Evolutionary conservation across 2,888 invertebrate species (phyloP).

Genomic region (Cylindroiulus punctatus): DNA sequence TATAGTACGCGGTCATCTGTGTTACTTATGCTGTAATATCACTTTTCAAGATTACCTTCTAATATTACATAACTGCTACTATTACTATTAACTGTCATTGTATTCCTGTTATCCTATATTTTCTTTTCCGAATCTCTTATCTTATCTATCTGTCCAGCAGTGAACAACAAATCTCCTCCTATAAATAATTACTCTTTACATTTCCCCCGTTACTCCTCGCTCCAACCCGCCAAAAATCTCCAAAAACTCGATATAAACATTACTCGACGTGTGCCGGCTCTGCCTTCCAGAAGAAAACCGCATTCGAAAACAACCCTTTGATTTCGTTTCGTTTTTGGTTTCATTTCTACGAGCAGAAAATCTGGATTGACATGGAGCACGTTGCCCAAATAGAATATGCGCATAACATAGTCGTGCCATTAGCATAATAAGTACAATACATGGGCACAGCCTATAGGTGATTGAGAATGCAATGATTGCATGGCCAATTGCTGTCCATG

Average conservation of each 20-base stretch:
- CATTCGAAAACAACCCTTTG: background rate
- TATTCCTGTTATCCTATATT: slow-evolving; percentile 51
- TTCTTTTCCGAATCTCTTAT: slow-evolving; percentile 50
- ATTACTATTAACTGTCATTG: slow-evolving; percentile 52
- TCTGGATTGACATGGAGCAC: background rate
- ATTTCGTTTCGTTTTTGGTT: background rate
- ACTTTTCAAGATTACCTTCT: slow-evolving; percentile 53
- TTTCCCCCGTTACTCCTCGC: slow-evolving; percentile 41
- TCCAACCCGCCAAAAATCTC: slow-evolving; percentile 2
- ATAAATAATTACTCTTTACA: slow-evolving; percentile 46
- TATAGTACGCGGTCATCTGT: slow-evolving; percentile 52
- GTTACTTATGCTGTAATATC: slow-evolving; percentile 54
- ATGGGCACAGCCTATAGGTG: background rate
- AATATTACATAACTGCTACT: slow-evolving; percentile 52
- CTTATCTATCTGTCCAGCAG: slow-evolving; percentile 48
- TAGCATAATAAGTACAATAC: background rate
- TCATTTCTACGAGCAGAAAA: background rate
- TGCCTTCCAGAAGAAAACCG: slow-evolving; percentile 46
- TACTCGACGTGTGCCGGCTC: slow-evolving; percentile 16
- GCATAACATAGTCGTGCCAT: background rate
- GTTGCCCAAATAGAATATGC: background rate
- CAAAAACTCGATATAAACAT: background rate
- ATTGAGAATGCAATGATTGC: background rate
- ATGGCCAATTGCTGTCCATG: background rate
- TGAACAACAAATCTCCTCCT: slow-evolving; percentile 6